These are phyloP conservation scores for Theristicus caerulescens DNA, from an alignment of 2,113 vertebrate species.

Conservation along the genomic window DNA sequence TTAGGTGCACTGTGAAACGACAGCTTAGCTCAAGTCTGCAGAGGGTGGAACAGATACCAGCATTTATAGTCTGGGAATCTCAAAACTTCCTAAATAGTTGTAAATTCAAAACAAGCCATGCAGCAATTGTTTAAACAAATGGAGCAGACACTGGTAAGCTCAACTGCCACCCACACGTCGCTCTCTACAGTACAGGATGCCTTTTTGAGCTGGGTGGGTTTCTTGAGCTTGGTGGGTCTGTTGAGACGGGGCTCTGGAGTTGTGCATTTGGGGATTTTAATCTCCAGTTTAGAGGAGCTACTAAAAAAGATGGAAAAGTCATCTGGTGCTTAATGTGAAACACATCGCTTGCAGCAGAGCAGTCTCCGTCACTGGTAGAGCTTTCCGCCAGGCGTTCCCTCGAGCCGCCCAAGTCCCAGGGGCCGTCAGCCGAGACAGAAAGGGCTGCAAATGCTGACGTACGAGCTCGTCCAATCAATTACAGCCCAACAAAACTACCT, in stretches of 20 bases:
- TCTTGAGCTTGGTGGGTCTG: neutral
- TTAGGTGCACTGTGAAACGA: neutral
- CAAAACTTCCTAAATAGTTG: slow-evolving; percentile 41
- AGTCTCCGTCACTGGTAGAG: neutral
- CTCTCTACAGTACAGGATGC: neutral
- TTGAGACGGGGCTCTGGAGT: neutral
- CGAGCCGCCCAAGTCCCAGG: neutral
- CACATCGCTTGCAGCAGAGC: neutral
- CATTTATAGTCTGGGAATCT: slow-evolving; percentile 20
- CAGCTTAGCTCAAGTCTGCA: neutral
- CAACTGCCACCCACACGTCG: neutral
- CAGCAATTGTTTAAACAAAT: slow-evolving; percentile 37
- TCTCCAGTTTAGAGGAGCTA: neutral
- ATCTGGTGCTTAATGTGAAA: slow-evolving; percentile 18
- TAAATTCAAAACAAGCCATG: slow-evolving; percentile 14
- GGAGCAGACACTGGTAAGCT: neutral
- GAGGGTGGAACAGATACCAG: neutral
- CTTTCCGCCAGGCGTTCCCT: neutral
- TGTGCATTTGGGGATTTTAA: neutral
- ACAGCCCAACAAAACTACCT: neutral
- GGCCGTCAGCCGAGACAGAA: neutral
- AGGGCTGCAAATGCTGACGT: neutral
- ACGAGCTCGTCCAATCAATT: neutral
- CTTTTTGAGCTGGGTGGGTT: neutral
- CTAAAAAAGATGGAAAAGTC: neutral